Evolutionary conservation across 2,113 vertebrate genomes (phyloP), one percentile per base, ranked within the genome.

Genomic region (Campylomormyrus numenius): DNA sequence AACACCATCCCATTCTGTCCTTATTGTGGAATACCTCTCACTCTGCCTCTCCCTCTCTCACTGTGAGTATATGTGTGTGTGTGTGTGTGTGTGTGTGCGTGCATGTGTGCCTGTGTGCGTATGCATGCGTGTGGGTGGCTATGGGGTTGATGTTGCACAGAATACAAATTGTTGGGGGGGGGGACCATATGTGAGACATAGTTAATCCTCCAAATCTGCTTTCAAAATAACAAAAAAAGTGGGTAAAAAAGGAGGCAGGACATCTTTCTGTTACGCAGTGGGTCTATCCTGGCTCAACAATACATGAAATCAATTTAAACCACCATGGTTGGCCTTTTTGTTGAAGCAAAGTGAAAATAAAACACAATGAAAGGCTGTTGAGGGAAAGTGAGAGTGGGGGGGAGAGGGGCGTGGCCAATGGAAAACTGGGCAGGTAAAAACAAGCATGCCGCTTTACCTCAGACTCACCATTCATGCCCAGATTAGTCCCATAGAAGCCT

Each of bases 121-220:
- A 27, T 48, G 84, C 84, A 85, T 85, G 84, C 84, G 95, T 96
- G 96, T 98, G 96, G 97, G 97, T 98, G 97, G 97, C 94, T 93
- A 92, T 93, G 88, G 94, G 94, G 94, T 92, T 90, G 94, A 95
- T 95, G 96, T 95, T 93, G 96, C 95, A 95, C 94, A 97, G 97
- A 98, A 98, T 97, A 97, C 97, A 96, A 97, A 97, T 97, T 96
- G 96, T 97, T 77, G 13, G 96, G 98, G 97, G 19, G 96, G 97
- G 2, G 94, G 96, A 84, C 39, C 98, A 99, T 99, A 99, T 98
- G 98, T 97, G 97, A 97, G 96, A 96, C 97, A 96, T 96, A 96
- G 96, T 96, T 99, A 98, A 98, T 99, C 98, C 97, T 96, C 95
- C 97, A 99, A 99, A 99, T 99, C 97, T 99, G 94, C 94, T 96